Percentiles rank a stretch among this genome's conserved stretches.
Conservation (phyloP, 2,797 vertebrate species). For the Balearica regulorum region DNA sequence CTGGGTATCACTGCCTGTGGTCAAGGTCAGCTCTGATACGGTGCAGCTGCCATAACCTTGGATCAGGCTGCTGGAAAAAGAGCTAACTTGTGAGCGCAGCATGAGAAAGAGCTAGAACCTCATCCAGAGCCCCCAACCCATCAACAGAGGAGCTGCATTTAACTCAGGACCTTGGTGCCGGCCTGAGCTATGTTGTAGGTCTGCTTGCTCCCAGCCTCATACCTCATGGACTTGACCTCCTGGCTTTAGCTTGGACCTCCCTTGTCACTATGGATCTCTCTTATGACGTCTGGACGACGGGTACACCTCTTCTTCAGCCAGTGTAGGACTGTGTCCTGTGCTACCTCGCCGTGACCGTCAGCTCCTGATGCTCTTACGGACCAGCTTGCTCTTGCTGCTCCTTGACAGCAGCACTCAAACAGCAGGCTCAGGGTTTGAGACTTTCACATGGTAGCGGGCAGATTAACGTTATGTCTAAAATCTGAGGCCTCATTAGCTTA, state of each 20-base stretch:
- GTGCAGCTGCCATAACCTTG: background rate
- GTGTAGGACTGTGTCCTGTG: accelerated
- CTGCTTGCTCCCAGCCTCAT: background rate
- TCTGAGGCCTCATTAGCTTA: background rate
- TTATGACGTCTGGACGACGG: background rate
- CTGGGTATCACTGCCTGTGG: background rate
- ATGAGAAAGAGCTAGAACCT: background rate
- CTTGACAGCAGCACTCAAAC: background rate
- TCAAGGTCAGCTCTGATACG: background rate
- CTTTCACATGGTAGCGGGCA: background rate
- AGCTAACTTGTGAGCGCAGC: background rate
- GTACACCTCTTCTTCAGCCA: background rate
- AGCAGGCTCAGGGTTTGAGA: background rate
- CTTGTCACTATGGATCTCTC: background rate
- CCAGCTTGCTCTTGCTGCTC: background rate
- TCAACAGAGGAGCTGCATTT: background rate
- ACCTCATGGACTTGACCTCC: background rate
- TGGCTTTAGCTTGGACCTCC: background rate
- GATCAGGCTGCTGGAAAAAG: background rate
- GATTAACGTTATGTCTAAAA: background rate
- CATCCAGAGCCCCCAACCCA: background rate
- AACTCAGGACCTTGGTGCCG: background rate
- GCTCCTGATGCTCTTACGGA: background rate
- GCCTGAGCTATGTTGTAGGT: background rate
- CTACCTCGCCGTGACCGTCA: background rate